A percentile compares a stretch with the other conserved stretches of the same genome.
phyloP scores from a whole-genome alignment of 2,797 vertebrate genomes.

The Lithobates pipiens region DNA sequence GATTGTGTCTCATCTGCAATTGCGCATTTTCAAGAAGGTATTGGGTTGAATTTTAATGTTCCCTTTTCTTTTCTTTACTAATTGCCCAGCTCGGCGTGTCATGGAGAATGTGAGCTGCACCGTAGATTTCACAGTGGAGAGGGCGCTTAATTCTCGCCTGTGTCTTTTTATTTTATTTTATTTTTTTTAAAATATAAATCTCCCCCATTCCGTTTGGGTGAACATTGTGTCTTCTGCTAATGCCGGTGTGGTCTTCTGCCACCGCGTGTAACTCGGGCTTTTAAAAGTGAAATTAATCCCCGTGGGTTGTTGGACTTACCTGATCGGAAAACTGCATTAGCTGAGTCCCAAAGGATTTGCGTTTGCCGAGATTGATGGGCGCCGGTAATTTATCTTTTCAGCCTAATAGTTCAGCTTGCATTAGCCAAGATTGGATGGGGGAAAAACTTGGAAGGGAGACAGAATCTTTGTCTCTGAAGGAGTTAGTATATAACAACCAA shows the following conservation, averaged over 20 bases:
- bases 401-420: neutral
- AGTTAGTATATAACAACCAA: neutral
- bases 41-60: constrained; percentile 29
- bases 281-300: constrained; percentile 41
- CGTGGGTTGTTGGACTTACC: neutral
- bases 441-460: neutral
- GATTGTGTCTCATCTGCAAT: neutral
- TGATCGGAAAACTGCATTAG: constrained; percentile 16
- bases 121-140: neutral
- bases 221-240: neutral
- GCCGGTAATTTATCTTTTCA: neutral
- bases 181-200: neutral
- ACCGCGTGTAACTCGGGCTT: neutral
- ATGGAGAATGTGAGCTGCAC: neutral
- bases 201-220: neutral
- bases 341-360: neutral
- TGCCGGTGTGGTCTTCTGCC: neutral
- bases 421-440: neutral
- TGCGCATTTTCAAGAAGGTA: neutral
- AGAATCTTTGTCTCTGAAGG: neutral
- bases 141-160: constrained; percentile 9
- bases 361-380: neutral
- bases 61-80: neutral
- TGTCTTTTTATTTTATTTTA: neutral
- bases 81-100: neutral